Evolutionary conservation across 2,888 invertebrate species (phyloP), one percentile per base, ranked within the genome.

Genomic region (Tetragnatha montana): DNA sequence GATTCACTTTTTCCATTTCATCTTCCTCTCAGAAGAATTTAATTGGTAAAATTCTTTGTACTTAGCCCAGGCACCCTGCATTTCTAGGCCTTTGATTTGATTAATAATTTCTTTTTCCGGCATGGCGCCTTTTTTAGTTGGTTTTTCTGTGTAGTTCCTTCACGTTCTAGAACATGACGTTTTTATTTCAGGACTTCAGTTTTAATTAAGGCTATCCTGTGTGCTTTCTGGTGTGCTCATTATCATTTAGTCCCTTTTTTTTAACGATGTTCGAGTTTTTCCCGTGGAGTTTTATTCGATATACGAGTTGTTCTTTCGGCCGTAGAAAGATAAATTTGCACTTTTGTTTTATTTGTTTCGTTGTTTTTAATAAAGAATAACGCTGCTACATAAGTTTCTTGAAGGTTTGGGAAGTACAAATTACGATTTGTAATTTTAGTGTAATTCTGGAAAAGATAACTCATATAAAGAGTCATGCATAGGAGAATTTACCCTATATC

Each of bases 131-230:
- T 81, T 70, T 81, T 68, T 22, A 22, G 70, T 81, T 69, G 47
- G 70, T 81, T 81, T 81, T 81, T 81, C 47, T 70, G 47, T 70
- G 49, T 19, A 19, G 49, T 81, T 69, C 74, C 74, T 60, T 50
- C 81, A 50, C 22, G 22, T 35, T 35, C 1, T 35, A 21, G 73
- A 19, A 70, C 49, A 22, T 21, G 17, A 76, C 60, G 22, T 49
- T 50, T 80, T 47, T 80, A 17, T 35, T 22, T 35, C 51, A 8
- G 21, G 49, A 70, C 81, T 71, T 81, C 81, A 81, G 82, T 74
- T 82, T 82, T 82, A 82, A 82, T 82, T 82, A 82, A 82, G 82
- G 10, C 60, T 74, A 82, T 74, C 22, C 51, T 50, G 51, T 35
- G 35, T 19, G 74, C n/a, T 51, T 22, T 73, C 82, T 74, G 60